A percentile compares a stretch with the other conserved stretches of the same genome.
Evolutionary conservation across 2,113 vertebrate genomes (phyloP).

Genomic region (Chlorodrepanis virens): DNA sequence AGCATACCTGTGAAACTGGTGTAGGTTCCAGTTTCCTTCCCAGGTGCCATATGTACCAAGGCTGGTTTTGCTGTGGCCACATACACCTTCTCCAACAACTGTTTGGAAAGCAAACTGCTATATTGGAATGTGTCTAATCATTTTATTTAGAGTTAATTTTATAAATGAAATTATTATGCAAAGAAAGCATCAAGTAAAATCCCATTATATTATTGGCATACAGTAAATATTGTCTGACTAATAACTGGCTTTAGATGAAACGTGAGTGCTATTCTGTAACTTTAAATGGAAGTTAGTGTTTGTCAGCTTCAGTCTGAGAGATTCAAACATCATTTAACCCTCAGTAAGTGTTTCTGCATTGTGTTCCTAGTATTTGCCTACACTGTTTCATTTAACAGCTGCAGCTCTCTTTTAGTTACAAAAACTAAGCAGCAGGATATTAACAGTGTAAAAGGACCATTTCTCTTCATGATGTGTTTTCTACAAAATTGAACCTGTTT

Average conservation of each 20-base stretch:
- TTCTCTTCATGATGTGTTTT: background rate
- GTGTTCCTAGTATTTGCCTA: background rate
- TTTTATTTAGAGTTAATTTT: too few species aligned
- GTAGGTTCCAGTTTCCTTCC: background rate
- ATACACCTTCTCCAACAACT: background rate
- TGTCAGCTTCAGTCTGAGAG: background rate
- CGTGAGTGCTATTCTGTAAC: background rate
- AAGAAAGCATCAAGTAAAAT: background rate
- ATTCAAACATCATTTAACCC: background rate
- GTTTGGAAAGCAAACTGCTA: background rate
- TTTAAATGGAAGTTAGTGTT: background rate
- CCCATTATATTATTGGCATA: background rate
- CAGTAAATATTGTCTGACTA: background rate
- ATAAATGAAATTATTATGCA: background rate
- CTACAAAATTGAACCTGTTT: background rate
- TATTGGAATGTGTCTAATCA: background rate
- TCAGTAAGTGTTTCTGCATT: background rate
- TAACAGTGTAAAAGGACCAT: background rate
- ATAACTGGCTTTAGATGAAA: background rate
- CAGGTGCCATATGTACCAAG: background rate
- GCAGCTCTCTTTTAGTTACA: background rate
- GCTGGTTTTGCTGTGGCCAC: background rate
- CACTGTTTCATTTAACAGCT: background rate
- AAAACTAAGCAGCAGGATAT: background rate
- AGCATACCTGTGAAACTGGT: rapidly evolving